These are phyloP conservation scores for Pseudonaja textilis DNA, from an alignment of 2,113 vertebrate species.

Conservation along the genomic window DNA sequence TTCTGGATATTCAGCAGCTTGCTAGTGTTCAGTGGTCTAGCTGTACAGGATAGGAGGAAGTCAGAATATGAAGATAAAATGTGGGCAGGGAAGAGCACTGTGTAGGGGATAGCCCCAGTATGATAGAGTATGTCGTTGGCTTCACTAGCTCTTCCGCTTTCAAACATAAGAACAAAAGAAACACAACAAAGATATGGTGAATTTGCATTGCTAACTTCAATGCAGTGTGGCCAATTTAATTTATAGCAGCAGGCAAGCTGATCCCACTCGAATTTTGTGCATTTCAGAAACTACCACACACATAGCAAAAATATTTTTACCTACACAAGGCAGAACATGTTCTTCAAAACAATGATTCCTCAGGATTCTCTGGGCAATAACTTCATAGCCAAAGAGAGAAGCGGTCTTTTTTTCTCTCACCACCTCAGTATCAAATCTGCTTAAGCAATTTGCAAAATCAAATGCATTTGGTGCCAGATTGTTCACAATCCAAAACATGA, in stretches of 20 bases:
- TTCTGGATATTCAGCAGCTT: background rate
- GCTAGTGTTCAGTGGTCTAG: background rate
- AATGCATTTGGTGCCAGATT: background rate
- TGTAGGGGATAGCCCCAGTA: background rate
- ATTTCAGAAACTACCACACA: background rate
- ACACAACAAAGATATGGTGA: background rate
- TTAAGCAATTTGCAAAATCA: background rate
- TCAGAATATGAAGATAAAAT: background rate
- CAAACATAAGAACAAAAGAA: background rate
- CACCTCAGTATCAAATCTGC: background rate
- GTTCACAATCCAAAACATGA: background rate
- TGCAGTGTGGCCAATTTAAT: background rate
- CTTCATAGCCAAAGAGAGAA: background rate
- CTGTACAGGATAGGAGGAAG: background rate
- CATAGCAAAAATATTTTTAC: slow-evolving; percentile 3
- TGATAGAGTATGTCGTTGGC: background rate
- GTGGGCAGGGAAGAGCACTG: background rate
- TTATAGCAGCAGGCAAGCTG: background rate
- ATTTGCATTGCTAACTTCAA: background rate
- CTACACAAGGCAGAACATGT: background rate
- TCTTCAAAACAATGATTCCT: background rate
- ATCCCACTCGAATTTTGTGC: background rate
- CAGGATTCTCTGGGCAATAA: background rate
- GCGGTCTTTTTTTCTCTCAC: background rate
- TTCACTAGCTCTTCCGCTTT: background rate